Base-by-base conservation (phyloP, 2,888 invertebrate genomes). In the Timema cristinae region DNA sequence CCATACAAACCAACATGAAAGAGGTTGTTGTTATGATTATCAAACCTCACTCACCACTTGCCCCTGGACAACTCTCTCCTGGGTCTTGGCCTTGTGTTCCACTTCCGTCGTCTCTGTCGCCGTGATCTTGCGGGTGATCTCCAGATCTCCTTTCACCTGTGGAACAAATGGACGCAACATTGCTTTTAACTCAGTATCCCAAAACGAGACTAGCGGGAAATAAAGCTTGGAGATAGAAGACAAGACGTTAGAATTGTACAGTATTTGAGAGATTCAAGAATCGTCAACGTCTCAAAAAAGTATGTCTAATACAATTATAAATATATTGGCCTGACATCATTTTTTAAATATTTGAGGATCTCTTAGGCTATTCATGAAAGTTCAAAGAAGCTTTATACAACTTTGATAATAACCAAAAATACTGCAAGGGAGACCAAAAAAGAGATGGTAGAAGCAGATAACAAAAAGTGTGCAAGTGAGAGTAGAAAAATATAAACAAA, bases 91-190 rank as follows among this genome's bases (percentile, higher is more conserved):
- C 80, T 94, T 95, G 80, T 95, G 95, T 81, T 96, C 95, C 72
- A 95, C 87, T 82, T 95, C 95, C 1, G 95, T 93, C 1, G 94
- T 96, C 84, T 96, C 95, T 9, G 95, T 96, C 50, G 95, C 92
- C 11, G 95, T 95, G 73, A 95, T 95, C 80, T 95, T 95, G 76
- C 96, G 88, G 0, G 94, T 94, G 69, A 96, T 95, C 84, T 96
- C 95, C 54, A 91, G 83, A 79, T 96, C 94, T 11, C 94, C 96
- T 70, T 91, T 87, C 5, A 89, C 86, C 81, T 81, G 72, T 32
- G 10, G 59, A 59, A 69, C 56, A 32, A 32, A 32, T 47, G n/a
- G 50, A 50, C 15, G n/a, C 50, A 48, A 8, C 13, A 66, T 49
- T 48, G 48, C 50, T n/a, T 47, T 32, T 32, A 10, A 61, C 16